Base-by-base conservation (phyloP, 2,888 invertebrate genomes). In the Junonia oenone region DNA sequence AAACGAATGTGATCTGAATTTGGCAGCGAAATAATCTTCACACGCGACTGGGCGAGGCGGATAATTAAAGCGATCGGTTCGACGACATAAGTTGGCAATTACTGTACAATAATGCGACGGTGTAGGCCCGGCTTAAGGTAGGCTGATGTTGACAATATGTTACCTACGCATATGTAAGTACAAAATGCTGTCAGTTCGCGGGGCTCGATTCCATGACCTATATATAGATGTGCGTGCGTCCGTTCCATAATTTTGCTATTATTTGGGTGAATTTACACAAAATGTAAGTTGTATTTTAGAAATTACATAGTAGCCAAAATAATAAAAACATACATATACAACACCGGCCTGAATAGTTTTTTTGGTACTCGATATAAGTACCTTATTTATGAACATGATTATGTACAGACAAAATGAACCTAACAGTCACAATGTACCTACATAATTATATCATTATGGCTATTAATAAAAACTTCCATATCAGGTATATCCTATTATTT, bases 41-140 rank as follows among this genome's bases (percentile, higher is more conserved):
- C 82, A 76, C 71, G 70, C 75, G 72, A 74, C 62, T 74, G 79
- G 70, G 69, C 69, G 71, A 71, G 76, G 76, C 43, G 43, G 43
- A 78, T 83, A 79, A 84, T 75, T 76, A 75, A 81, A 80, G 72
- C 75, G 80, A 81, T 83, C 73, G 76, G 73, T 69, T 67, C 72
- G 68, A 67, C 70, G 77, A 86, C 84, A 85, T 81, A 84, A 85
- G 81, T 84, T 81, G 72, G 76, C 84, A 83, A 86, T 84, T 83
- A 83, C 72, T 63, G 67, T 69, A 72, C 75, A 72, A 68, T 75
- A 68, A 65, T 63, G 65, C 64, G 69, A 66, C 62, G 61, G 56
- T 67, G 70, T 70, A 67, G 68, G 63, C 66, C 54, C 58, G 69
- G 76, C 76, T 80, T 79, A 81, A 77, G 73, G 75, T 76, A 63